Evolutionary conservation across 2,888 invertebrate species (phyloP).

Genomic region (Ceramica pisi): DNA sequence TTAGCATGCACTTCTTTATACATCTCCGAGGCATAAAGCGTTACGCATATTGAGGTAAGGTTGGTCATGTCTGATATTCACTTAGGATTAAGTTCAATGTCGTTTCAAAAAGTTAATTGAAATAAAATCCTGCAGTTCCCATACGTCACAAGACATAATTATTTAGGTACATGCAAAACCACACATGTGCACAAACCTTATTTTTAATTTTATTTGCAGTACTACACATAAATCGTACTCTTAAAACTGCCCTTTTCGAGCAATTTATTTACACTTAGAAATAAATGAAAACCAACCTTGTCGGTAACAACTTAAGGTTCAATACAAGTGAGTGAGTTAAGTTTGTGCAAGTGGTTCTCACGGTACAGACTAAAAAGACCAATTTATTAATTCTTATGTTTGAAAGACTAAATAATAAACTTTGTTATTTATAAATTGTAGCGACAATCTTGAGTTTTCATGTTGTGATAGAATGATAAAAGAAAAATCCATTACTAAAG

Average conservation of each 20-base stretch:
- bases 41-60: too few relatives aligned
- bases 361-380: slow-evolving; percentile 21
- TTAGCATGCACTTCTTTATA: too few relatives aligned
- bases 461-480: neutral
- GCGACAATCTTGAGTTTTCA: neutral
- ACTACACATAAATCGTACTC: slow-evolving; percentile 34
- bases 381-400: slow-evolving; percentile 11
- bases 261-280: neutral
- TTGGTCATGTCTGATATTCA: too few relatives aligned
- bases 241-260: slow-evolving; percentile 23
- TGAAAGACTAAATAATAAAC: slow-evolving; percentile 41
- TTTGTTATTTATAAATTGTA: slow-evolving; percentile 40
- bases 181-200: slow-evolving; percentile 33
- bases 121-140: slow-evolving; percentile 6
- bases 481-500: neutral
- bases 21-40: too few relatives aligned
- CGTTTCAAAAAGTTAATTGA: neutral
- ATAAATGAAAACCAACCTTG: slow-evolving; percentile 9
- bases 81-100: too few relatives aligned
- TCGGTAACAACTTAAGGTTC: rapidly evolving
- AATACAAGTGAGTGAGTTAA: neutral
- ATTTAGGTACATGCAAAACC: neutral
- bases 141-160: neutral
- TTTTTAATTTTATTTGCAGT: slow-evolving; percentile 46
- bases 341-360: slow-evolving; percentile 37